Conservation (phyloP, 2,888 invertebrate species). For the Hemithea aestivaria region DNA sequence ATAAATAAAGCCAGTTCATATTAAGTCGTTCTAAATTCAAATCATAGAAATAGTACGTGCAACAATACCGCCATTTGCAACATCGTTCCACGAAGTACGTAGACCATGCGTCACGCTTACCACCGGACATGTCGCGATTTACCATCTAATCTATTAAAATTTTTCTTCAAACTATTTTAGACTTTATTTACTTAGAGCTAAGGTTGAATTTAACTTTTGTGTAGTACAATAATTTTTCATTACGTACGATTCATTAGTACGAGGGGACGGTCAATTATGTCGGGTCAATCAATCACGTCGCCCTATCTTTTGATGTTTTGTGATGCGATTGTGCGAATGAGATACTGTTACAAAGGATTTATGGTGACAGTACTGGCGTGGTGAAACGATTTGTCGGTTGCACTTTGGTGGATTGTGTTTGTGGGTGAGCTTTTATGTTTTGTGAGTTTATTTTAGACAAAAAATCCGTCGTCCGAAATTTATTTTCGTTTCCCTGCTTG, state of each 20-base stretch:
- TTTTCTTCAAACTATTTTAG: background rate
- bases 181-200: conserved; percentile 12
- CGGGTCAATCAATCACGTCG: conserved; percentile 66
- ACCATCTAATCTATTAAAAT: background rate
- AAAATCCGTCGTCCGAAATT: no score
- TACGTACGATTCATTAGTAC: conserved; percentile 74
- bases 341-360: background rate
- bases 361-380: background rate
- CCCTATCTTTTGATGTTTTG: conserved; percentile 63
- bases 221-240: conserved; percentile 40
- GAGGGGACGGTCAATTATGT: conserved; percentile 66
- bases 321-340: conserved; percentile 32
- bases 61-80: conserved; percentile 46
- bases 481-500: no score
- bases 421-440: background rate
- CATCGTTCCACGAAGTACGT: conserved; percentile 49
- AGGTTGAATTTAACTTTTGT: conserved; percentile 27
- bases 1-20: no score
- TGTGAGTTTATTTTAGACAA: conserved; percentile 9
- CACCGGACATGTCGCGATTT: conserved; percentile 38
- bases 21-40: no score
- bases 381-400: conserved; percentile 12
- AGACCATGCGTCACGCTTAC: conserved; percentile 48
- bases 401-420: no score
- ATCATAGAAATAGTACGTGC: no score